Evolutionary conservation across 2,113 vertebrate genomes (phyloP).

Genomic region (Odocoileus hemionus): DNA sequence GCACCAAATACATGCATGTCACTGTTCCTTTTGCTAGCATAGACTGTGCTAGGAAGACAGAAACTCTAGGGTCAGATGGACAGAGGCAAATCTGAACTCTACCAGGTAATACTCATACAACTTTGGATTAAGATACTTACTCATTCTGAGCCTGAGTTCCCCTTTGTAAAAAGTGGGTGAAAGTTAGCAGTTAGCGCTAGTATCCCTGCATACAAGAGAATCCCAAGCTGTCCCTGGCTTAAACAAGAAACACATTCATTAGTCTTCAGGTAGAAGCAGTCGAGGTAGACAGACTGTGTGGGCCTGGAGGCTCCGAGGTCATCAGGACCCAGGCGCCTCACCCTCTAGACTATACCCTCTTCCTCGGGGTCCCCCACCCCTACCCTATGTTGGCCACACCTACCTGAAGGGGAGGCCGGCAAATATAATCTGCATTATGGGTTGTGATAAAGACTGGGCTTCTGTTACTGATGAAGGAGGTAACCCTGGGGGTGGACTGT

Average conservation of each 20-base stretch:
- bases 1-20: neutral
- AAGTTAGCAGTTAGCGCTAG: neutral
- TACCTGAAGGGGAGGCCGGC: neutral
- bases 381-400: neutral
- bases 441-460: neutral
- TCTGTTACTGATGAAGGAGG: neutral
- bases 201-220: neutral
- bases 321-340: neutral
- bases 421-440: neutral
- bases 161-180: neutral
- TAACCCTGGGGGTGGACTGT: neutral
- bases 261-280: neutral
- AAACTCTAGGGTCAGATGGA: neutral
- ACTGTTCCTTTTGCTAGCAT: neutral
- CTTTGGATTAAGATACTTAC: neutral
- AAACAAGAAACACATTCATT: neutral
- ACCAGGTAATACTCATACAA: neutral
- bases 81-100: neutral
- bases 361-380: neutral
- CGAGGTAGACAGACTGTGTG: accelerated
- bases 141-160: neutral
- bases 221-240: neutral
- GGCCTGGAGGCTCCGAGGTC: neutral
- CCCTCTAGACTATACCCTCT: neutral
- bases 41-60: neutral